phyloP scores from a whole-genome alignment of 2,113 vertebrate genomes.

The Octodon degus region DNA sequence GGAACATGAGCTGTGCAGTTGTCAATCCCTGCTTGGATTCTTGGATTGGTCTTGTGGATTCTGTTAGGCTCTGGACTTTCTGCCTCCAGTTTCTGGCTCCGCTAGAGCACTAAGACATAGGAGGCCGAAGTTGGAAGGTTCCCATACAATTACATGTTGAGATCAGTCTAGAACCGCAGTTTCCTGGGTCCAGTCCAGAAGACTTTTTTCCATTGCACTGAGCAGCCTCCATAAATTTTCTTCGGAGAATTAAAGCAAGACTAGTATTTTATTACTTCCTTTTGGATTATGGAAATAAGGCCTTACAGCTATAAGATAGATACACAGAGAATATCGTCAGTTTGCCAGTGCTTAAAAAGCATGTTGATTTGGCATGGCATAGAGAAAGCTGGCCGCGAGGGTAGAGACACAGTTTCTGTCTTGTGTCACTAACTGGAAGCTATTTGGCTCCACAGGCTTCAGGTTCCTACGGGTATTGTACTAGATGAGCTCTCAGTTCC shows the following conservation, averaged over 20 bases:
- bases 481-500: conserved; percentile 54
- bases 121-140: not conserved
- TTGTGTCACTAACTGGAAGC: conserved; percentile 52
- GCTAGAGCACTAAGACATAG: not conserved
- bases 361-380: not conserved
- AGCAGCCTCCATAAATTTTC: conserved; percentile 37
- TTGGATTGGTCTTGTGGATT: not conserved
- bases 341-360: conserved; percentile 36
- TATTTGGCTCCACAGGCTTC: not conserved
- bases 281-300: conserved; percentile 60
- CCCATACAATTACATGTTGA: not conserved
- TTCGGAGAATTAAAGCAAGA: conserved; percentile 58
- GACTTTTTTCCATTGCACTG: not conserved
- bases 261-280: conserved; percentile 30
- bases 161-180: not conserved
- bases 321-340: not conserved
- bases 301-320: conserved; percentile 11
- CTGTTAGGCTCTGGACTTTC: not conserved
- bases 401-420: not conserved
- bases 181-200: not conserved
- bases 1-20: not conserved
- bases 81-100: not conserved
- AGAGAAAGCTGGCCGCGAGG: not conserved
- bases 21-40: not conserved
- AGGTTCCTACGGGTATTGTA: conserved; percentile 12